Conservation (phyloP, 2,113 vertebrate species). For the Dasyornis broadbenti region DNA sequence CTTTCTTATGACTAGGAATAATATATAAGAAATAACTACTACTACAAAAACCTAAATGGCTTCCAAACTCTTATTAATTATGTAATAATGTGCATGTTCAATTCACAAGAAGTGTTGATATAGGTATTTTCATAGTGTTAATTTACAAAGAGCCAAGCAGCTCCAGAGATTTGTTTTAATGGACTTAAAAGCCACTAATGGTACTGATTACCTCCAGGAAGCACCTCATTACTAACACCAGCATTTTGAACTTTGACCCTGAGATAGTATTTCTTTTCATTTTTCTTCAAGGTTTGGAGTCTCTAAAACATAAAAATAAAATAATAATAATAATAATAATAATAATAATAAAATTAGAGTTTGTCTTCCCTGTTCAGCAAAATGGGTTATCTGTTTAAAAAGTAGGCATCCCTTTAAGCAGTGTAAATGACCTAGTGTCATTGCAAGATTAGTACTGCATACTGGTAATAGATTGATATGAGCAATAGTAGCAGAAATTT, state of each 20-base stretch:
- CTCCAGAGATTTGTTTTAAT: neutral
- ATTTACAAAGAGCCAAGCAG: neutral
- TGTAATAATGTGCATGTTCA: neutral
- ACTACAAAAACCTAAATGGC: neutral
- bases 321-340: too few species aligned
- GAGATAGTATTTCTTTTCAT: accelerated
- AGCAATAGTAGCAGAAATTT: neutral
- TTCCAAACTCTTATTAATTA: neutral
- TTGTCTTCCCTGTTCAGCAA: neutral
- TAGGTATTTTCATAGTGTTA: accelerated
- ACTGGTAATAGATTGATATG: neutral
- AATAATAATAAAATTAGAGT: neutral
- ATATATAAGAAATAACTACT: neutral
- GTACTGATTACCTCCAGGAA: neutral
- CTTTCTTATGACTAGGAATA: neutral
- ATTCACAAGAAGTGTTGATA: neutral
- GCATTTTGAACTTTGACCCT: neutral
- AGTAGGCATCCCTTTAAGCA: neutral
- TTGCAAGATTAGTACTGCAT: neutral
- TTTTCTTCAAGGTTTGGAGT: neutral
- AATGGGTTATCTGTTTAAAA: neutral
- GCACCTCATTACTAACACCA: neutral
- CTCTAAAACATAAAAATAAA: neutral
- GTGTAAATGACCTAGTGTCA: neutral
- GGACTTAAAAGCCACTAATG: neutral